phyloP scores from a whole-genome alignment of 2,113 vertebrate species.

The Bubo blakistoni region DNA sequence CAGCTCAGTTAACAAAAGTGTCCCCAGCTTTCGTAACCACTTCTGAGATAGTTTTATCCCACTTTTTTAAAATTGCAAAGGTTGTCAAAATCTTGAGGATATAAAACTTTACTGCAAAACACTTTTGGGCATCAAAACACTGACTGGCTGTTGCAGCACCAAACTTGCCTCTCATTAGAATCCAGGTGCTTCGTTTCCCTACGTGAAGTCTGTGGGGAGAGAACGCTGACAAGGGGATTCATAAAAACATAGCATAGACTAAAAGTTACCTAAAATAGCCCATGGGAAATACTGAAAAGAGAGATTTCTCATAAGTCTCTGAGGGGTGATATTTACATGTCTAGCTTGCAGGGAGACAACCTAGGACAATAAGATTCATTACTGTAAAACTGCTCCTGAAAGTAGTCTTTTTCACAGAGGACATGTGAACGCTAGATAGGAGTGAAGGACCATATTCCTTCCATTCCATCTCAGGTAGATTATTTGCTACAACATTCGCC shows the following conservation, averaged over 20 bases:
- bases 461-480: neutral
- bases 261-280: neutral
- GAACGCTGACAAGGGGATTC: neutral
- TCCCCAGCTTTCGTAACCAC: constrained; percentile 31
- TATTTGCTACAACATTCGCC: neutral
- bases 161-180: neutral
- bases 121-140: neutral
- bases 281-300: neutral
- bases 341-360: neutral
- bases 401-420: neutral
- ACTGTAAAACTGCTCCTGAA: neutral
- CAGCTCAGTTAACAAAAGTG: constrained; percentile 69
- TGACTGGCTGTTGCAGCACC: neutral
- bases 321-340: neutral
- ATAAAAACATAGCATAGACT: neutral
- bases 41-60: constrained; percentile 35
- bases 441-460: neutral
- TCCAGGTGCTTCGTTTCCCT: neutral
- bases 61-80: constrained; percentile 32
- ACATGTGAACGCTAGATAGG: neutral
- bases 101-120: constrained; percentile 2
- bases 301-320: neutral
- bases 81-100: neutral
- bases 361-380: neutral
- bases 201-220: neutral